phyloP scores from a whole-genome alignment of 2,888 invertebrate genomes.

The Neuroscelio doddi region DNA sequence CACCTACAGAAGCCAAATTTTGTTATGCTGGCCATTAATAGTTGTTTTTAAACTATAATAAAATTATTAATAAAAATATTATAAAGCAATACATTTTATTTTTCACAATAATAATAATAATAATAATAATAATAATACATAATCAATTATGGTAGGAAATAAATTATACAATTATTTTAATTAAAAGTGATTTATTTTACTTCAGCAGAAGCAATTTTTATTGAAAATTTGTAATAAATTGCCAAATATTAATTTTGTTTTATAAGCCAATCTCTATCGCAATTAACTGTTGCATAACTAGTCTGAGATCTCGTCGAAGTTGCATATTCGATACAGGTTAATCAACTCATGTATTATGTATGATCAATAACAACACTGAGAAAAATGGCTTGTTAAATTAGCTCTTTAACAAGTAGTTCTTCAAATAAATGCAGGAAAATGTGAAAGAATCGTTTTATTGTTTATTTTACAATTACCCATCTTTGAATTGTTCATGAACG shows the following conservation, averaged over 20 bases:
- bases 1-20: too few relatives aligned
- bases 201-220: too few relatives aligned
- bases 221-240: not conserved
- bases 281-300: slow-evolving; percentile 38
- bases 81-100: too few relatives aligned
- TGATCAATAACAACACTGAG: slow-evolving; percentile 33
- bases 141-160: too few relatives aligned
- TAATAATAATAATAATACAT: too few relatives aligned
- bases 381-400: slow-evolving; percentile 40
- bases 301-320: slow-evolving; percentile 36
- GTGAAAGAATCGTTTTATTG: not conserved
- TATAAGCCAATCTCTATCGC: slow-evolving; percentile 30
- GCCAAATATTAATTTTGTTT: slow-evolving; percentile 23
- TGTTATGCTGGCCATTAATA: too few relatives aligned
- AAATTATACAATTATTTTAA: too few relatives aligned
- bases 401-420: slow-evolving; percentile 30
- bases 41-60: too few relatives aligned
- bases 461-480: not conserved
- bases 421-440: slow-evolving; percentile 11
- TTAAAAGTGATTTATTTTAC: too few relatives aligned
- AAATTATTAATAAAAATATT: too few relatives aligned
- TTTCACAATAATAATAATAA: too few relatives aligned
- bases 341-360: slow-evolving; percentile 39
- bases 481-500: not conserved
- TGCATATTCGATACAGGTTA: slow-evolving; percentile 39